Evolutionary conservation across 2,113 vertebrate genomes (phyloP), one percentile per base, ranked within the genome.

Genomic region (Gallinago paraguaiae): DNA sequence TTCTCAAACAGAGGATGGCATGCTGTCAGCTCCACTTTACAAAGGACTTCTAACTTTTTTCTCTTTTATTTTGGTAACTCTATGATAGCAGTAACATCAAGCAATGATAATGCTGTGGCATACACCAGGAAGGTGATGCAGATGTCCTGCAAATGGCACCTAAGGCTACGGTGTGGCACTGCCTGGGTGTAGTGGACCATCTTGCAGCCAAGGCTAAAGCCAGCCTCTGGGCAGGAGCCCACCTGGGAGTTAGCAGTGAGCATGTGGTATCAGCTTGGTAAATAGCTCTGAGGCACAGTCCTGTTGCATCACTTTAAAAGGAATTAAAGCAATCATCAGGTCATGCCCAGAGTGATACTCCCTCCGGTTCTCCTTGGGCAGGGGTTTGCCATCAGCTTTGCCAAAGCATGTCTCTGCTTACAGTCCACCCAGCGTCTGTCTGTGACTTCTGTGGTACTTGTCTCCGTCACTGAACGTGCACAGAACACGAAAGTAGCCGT

Each of bases 131-230:
- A 35, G 68, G 67, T 57, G 82, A 35, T n/a, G 61, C 30, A 63
- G 70, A 3, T 1, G 0, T 14, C 37, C 50, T 77, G 68, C 45
- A 4, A 31, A 16, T 33, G 63, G 7, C n/a, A 27, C 19, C 57
- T 16, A 51, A 20, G 54, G 61, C 7, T 56, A 22, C 11, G 13
- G 1, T 16, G 35, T 68, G 82, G 56, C 37, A 4, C 31, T 23
- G 35, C 17, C 6, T 0, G 0, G 51, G 45, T 2, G 0, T 20
- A 13, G 20, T 41, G 31, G 25, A 39, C 31, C 0, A 0, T 14
- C 8, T 56, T 4, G 2, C n/a, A 61, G 31, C 16, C 17, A 1
- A 28, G 0, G 13, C 51, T 43, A 35, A 56, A 43, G 51, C 41
- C 5, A 4, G 11, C 11, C 18, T 35, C 39, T 0, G 0, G 11